Conservation (phyloP, 2,797 vertebrate species). For the Xenentodon cancila region DNA sequence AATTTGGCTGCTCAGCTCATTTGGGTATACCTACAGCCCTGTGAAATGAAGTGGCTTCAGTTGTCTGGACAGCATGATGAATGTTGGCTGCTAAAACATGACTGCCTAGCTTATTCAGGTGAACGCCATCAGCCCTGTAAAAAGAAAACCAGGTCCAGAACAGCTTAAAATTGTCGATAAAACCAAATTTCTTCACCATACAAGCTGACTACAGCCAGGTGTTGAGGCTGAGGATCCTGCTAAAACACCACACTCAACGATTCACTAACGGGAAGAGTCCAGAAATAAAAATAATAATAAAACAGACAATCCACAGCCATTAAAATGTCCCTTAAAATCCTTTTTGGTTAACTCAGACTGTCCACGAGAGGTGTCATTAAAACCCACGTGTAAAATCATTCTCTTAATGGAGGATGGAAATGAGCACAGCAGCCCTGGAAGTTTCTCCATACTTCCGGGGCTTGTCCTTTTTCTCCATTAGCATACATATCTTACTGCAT, state of each 20-base stretch:
- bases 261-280: neutral
- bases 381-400: no score
- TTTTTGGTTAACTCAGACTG: neutral
- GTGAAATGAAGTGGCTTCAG: no score
- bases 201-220: neutral
- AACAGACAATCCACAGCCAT: neutral
- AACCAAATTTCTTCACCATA: neutral
- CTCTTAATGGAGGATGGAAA: neutral
- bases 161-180: neutral
- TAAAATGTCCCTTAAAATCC: no score
- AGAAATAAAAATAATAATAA: constrained; percentile 1
- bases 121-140: neutral
- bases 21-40: no score
- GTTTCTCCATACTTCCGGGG: neutral
- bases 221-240: neutral
- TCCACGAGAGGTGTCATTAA: no score
- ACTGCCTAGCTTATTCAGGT: neutral
- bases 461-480: constrained; percentile 28
- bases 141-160: neutral
- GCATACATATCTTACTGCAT: constrained; percentile 53
- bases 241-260: neutral
- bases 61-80: no score
- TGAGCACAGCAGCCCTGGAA: neutral
- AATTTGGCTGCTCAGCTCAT: no score
- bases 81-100: neutral